Evolutionary conservation across 2,113 vertebrate species (phyloP).

Genomic region (Lophura nycthemera): DNA sequence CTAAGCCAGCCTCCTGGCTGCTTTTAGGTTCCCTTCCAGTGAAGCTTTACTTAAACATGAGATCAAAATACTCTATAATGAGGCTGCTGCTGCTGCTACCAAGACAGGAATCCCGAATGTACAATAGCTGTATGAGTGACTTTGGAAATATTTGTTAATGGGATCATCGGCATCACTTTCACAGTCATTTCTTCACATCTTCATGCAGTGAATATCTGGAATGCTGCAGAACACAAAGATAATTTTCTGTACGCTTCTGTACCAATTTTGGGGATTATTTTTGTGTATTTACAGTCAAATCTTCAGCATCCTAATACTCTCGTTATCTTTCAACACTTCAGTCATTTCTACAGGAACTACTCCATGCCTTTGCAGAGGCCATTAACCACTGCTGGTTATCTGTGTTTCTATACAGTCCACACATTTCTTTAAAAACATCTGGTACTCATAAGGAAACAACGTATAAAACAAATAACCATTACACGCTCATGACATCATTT

Average conservation of each 20-base stretch:
- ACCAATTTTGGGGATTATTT: accelerated
- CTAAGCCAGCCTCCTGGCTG: slow-evolving; percentile 67
- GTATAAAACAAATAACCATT: background rate
- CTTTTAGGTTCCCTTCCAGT: slow-evolving; percentile 8
- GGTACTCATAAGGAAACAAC: background rate
- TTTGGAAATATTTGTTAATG: background rate
- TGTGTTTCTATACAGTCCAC: background rate
- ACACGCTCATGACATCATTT: background rate
- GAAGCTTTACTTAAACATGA: background rate
- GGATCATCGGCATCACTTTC: background rate
- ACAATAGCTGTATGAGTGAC: background rate
- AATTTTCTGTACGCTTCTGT: accelerated
- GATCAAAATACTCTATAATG: background rate
- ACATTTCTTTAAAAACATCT: background rate
- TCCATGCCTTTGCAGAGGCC: background rate
- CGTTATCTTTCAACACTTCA: background rate
- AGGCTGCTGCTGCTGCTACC: background rate
- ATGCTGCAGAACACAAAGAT: background rate
- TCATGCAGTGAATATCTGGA: accelerated
- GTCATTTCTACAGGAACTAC: background rate
- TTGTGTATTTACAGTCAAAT: background rate
- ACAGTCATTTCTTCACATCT: background rate
- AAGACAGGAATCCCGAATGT: background rate
- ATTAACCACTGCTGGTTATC: background rate
- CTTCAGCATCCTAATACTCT: background rate